Base-by-base conservation (phyloP, 2,888 invertebrate genomes). In the Brachypterus glaber region DNA sequence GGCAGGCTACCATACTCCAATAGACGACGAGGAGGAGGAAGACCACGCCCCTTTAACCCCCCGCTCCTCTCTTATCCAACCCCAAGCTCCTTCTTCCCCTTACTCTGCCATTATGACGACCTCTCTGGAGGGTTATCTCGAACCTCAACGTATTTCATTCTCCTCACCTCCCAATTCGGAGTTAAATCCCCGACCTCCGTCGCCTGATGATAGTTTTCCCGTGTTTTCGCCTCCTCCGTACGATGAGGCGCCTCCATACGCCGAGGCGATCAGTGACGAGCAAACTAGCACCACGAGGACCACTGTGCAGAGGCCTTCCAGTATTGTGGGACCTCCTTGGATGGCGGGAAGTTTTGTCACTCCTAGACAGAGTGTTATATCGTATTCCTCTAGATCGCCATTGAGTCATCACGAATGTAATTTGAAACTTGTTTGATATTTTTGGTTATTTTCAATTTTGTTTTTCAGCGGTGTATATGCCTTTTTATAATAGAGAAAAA, bases 401-500 rank as follows among this genome's bases (percentile, higher is more conserved):
- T 70, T 73, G 57, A 89, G 89, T 52, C 90, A 91, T 73, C 90
- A 90, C 64, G 88, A 87, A 74, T 91, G 91, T 91, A 90, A 82
- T 63, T 64, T 38, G 37, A 30, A 37, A 26, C 33, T 33, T 35
- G 39, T 32, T 44, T 41, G 34, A 17, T 35, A 15, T 39, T 33
- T 37, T 15, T 21, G 15, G 7, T 9, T 17, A 15, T 15, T 5
- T 31, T 42, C 30, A 25, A 25, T 26, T 31, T 35, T 32, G 24
- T 36, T 29, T 17, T 17, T 21, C 21, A 7, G 9, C 21, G 5
- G 21, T 21, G 9, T 9, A 21, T 18, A 13, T 35, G 12, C 13
- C 14, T n/a, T 24, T 18, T 12, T 32, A 14, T n/a, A n/a, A n/a
- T n/a, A n/a, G n/a, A n/a, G n/a, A n/a, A n/a, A n/a, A n/a, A n/a